Conservation (phyloP, 1,140 invertebrate species). For the Drosophila asahinai region DNA sequence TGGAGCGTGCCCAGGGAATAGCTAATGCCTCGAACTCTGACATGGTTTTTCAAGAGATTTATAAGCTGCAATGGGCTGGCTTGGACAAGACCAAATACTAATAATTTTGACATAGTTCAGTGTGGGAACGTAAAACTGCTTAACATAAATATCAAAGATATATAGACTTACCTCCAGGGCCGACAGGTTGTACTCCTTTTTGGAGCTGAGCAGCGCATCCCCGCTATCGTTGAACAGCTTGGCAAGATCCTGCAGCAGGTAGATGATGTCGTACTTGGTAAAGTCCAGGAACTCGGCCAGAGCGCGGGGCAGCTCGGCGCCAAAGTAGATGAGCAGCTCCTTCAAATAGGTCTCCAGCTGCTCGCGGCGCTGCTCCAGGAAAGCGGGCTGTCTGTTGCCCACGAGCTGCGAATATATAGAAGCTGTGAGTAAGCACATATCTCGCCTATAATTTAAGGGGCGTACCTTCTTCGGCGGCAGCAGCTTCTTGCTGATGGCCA, state of each 20-base stretch:
- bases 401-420: conserved; percentile 85
- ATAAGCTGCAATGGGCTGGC: not conserved
- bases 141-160: conserved; percentile 18
- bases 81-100: conserved; percentile 26
- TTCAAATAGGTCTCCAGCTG: conserved; percentile 93
- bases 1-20: conserved; percentile 46
- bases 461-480: conserved; percentile 95
- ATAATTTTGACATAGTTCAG: conserved; percentile 53
- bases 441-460: conserved; percentile 10
- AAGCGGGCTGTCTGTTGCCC: conserved; percentile 91
- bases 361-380: conserved; percentile 93
- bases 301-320: conserved; percentile 88
- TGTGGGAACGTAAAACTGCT: not conserved
- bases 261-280: conserved; percentile 93
- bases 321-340: conserved; percentile 89
- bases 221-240: conserved; percentile 90
- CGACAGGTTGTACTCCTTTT: conserved; percentile 88
- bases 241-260: conserved; percentile 92
- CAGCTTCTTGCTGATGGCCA: conserved; percentile 92
- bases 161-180: conserved; percentile 89
- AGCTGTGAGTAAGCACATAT: not conserved
- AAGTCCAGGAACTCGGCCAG: conserved; percentile 93
- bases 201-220: conserved; percentile 87
- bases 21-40: conserved; percentile 25
- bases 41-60: not conserved